These are phyloP conservation scores for Mythimna loreyi DNA, from an alignment of 2,888 invertebrate species.

Conservation along the genomic window DNA sequence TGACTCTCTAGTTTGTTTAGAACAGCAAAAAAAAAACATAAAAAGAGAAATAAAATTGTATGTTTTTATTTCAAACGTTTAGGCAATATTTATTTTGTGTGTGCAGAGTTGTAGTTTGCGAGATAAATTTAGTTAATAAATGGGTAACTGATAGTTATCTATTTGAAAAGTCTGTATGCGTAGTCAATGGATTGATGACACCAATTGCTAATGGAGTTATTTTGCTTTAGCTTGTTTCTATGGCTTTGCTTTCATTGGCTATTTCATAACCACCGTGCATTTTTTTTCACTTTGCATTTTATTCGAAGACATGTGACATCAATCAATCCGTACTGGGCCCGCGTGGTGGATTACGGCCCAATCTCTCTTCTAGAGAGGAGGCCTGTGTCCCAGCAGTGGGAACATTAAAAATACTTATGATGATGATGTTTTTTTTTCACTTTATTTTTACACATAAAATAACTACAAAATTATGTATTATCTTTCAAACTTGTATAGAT, in stretches of 20 bases:
- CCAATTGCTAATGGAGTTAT: neutral
- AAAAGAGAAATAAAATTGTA: neutral
- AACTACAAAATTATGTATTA: neutral
- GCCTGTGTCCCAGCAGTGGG: no score
- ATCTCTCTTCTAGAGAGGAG: no score
- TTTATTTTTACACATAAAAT: neutral
- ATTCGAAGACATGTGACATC: no score
- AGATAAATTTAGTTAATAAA: constrained; percentile 25
- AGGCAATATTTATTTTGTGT: constrained; percentile 43
- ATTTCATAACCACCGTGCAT: no score
- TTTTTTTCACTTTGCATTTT: no score
- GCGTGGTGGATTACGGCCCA: no score
- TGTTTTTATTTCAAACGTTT: constrained; percentile 39
- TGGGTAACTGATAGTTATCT: constrained; percentile 1
- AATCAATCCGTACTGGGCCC: no score
- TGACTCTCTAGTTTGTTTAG: constrained; percentile 30
- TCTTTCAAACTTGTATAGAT: neutral
- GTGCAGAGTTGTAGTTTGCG: constrained; percentile 18
- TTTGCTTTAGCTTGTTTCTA: no score
- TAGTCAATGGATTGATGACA: neutral
- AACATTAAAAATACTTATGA: no score
- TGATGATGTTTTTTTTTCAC: no score
- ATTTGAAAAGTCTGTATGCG: neutral
- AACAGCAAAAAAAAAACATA: constrained; percentile 24
- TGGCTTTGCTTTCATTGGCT: no score